phyloP scores from a whole-genome alignment of 2,113 vertebrate genomes.

The Octodon degus region DNA sequence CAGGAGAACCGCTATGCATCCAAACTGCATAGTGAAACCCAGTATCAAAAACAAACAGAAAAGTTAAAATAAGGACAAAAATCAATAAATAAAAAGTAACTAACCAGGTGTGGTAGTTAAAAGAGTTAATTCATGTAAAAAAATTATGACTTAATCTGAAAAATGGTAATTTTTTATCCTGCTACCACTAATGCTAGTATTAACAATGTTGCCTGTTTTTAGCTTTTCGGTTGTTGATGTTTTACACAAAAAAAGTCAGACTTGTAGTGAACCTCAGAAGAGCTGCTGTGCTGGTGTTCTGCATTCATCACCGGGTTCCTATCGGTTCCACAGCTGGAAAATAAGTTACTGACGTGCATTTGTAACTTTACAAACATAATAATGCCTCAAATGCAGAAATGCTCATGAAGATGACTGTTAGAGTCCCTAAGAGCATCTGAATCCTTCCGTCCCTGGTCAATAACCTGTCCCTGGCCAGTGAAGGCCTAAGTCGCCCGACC shows the following conservation, averaged over 20 bases:
- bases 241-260: background rate
- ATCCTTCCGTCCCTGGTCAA: background rate
- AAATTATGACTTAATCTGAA: background rate
- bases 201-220: background rate
- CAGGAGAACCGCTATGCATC: too few species aligned
- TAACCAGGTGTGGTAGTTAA: background rate
- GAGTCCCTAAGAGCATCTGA: background rate
- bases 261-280: background rate
- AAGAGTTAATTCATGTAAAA: background rate
- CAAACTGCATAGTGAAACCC: too few species aligned
- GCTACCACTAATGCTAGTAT: background rate
- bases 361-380: background rate
- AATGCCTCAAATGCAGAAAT: background rate
- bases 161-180: background rate
- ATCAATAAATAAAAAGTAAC: background rate
- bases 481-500: background rate
- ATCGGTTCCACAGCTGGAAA: background rate
- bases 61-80: background rate
- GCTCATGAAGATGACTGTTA: background rate
- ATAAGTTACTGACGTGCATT: background rate
- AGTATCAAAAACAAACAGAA: too few species aligned
- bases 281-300: background rate
- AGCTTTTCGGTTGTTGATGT: background rate
- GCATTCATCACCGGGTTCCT: background rate
- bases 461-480: background rate